phyloP scores from a whole-genome alignment of 2,113 vertebrate species.

The Hemibagrus wyckioides region DNA sequence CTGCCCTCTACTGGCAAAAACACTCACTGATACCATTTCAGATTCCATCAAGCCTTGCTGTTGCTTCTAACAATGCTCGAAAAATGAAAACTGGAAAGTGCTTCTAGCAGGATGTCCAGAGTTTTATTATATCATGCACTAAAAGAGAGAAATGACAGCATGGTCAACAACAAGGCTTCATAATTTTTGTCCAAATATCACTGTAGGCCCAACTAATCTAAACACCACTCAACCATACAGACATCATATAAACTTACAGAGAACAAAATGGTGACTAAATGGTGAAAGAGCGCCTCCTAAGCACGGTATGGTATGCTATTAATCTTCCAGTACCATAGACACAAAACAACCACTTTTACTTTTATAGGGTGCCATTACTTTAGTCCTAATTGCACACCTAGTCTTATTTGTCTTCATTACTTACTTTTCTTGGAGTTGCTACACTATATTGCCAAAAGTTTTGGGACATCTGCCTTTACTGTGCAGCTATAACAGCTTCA shows the following conservation, averaged over 20 bases:
- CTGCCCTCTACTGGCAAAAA: conserved; percentile 39
- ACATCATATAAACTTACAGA: neutral
- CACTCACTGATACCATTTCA: neutral
- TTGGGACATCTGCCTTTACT: no score
- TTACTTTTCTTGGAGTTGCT: no score
- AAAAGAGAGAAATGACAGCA: neutral
- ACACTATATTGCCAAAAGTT: no score
- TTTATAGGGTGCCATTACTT: neutral
- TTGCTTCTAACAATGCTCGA: neutral
- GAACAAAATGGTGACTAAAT: neutral
- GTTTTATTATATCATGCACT: neutral
- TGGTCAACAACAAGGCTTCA: neutral
- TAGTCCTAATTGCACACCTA: neutral
- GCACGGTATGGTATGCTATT: neutral
- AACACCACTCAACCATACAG: neutral
- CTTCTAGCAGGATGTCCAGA: conserved; percentile 32
- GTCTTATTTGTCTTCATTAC: no score
- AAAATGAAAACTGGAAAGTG: neutral
- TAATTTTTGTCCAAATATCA: neutral
- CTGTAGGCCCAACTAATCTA: neutral
- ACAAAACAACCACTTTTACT: neutral
- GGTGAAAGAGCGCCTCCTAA: neutral
- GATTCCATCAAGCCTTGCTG: neutral
- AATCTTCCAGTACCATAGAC: neutral
- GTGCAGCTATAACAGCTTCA: no score